phyloP scores from a whole-genome alignment of 2,888 invertebrate genomes.

The Halictus ligatus region DNA sequence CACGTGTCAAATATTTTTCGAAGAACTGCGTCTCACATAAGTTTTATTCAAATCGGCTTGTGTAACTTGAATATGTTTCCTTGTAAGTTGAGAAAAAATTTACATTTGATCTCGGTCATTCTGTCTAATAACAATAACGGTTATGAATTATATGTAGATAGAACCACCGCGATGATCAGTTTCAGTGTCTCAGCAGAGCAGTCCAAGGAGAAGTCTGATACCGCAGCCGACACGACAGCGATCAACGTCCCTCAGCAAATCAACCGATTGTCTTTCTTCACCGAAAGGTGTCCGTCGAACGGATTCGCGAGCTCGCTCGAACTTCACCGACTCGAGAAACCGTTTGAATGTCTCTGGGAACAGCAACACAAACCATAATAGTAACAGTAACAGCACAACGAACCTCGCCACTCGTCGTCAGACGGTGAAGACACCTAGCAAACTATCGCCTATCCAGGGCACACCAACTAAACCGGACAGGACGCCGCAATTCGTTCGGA shows the following conservation, averaged over 20 bases:
- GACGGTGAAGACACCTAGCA: slow-evolving; percentile 45
- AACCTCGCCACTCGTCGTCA: slow-evolving; percentile 54
- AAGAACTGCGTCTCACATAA: too few species aligned
- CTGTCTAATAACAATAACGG: neutral
- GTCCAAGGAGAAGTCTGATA: slow-evolving; percentile 81
- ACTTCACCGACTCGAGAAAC: slow-evolving; percentile 47
- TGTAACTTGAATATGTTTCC: too few species aligned
- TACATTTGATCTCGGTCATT: neutral
- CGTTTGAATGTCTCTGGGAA: slow-evolving; percentile 49
- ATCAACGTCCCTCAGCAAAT: slow-evolving; percentile 77
- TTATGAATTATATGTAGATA: neutral
- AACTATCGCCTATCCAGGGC: slow-evolving; percentile 80
- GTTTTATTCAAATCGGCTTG: too few species aligned
- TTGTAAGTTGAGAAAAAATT: too few species aligned
- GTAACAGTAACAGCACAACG: slow-evolving; percentile 41
- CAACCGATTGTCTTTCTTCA: slow-evolving; percentile 71
- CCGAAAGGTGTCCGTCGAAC: slow-evolving; percentile 76
- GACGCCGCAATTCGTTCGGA: slow-evolving; percentile 31
- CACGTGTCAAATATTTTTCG: too few species aligned
- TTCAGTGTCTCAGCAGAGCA: slow-evolving; percentile 80
- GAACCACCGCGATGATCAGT: slow-evolving; percentile 64
- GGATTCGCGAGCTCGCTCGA: slow-evolving; percentile 64
- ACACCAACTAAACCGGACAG: slow-evolving; percentile 77
- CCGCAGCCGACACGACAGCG: slow-evolving; percentile 80
- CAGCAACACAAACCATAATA: slow-evolving; percentile 46